Evolutionary conservation across 2,888 invertebrate genomes (phyloP).

Genomic region (Zeuzera pyrina): DNA sequence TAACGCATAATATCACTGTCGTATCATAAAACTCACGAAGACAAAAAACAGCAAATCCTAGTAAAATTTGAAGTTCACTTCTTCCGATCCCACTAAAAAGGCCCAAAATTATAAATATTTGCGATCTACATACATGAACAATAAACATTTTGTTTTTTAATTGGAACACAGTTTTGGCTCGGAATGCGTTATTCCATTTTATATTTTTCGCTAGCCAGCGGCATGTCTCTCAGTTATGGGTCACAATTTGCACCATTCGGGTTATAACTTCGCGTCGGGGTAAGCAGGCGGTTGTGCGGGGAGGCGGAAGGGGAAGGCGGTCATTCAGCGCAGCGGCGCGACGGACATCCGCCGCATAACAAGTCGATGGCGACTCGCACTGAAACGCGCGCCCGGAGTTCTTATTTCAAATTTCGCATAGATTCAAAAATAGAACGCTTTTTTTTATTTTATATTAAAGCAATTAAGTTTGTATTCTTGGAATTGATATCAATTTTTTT

Average conservation of each 20-base stretch:
- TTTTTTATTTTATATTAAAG: constrained; percentile 17
- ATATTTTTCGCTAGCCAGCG: constrained; percentile 48
- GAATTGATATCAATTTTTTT: not conserved
- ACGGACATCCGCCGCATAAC: constrained; percentile 74
- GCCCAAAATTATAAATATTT: no score
- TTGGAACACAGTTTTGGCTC: no score
- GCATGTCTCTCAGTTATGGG: constrained; percentile 62
- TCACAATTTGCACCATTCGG: constrained; percentile 68
- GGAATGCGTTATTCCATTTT: no score
- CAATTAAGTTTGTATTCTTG: not conserved
- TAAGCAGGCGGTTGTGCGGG: constrained; percentile 15
- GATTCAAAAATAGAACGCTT: constrained; percentile 38
- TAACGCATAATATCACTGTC: no score
- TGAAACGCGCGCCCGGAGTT: constrained; percentile 36
- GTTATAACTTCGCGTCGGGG: constrained; percentile 45
- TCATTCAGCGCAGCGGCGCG: constrained; percentile 72
- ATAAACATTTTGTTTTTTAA: no score
- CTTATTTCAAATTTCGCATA: constrained; percentile 55
- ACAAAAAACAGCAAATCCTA: no score
- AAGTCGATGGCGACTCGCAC: constrained; percentile 64
- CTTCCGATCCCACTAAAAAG: no score
- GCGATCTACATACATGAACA: no score
- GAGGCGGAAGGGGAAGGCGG: constrained; percentile 48
- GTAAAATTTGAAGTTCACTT: no score
- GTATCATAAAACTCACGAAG: no score